Evolutionary conservation across 2,888 invertebrate species (phyloP).

Genomic region (Caenorhabditis sinica): DNA sequence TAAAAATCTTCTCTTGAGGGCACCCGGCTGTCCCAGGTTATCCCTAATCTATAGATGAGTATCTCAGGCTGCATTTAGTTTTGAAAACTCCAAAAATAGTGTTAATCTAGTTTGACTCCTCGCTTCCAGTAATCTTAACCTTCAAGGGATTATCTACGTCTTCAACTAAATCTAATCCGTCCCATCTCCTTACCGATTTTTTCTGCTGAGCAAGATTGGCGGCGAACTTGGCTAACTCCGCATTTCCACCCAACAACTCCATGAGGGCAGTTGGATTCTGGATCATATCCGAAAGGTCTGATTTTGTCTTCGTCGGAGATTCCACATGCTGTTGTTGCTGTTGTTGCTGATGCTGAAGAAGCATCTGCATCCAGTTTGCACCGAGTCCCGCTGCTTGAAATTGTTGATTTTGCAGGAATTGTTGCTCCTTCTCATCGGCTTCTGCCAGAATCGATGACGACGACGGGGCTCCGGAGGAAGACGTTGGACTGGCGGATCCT

Average conservation of each 20-base stretch:
- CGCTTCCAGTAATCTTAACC: too few species aligned
- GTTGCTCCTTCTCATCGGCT: constrained; percentile 39
- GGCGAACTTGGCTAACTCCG: constrained; percentile 36
- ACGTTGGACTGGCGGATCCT: constrained; percentile 62
- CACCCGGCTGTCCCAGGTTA: not conserved
- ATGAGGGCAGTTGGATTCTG: constrained; percentile 28
- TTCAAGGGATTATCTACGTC: too few species aligned
- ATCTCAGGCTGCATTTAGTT: too few species aligned
- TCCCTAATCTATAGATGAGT: too few species aligned
- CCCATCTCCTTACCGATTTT: constrained; percentile 33
- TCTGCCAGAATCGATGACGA: constrained; percentile 50
- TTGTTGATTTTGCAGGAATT: constrained; percentile 23
- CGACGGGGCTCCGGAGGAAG: constrained; percentile 65
- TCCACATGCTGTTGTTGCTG: constrained; percentile 25
- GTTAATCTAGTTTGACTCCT: not conserved
- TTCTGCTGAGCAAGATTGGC: constrained; percentile 24
- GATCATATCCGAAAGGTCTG: constrained; percentile 14
- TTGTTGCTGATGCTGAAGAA: constrained; percentile 46
- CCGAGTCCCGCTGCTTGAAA: constrained; percentile 26
- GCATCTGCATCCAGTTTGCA: constrained; percentile 33
- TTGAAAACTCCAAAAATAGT: not conserved
- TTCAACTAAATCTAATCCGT: not conserved
- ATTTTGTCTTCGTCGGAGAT: not conserved
- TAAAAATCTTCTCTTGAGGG: too few species aligned
- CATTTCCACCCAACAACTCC: constrained; percentile 35